phyloP scores from a whole-genome alignment of 2,888 invertebrate species.

The Magallana nippona region DNA sequence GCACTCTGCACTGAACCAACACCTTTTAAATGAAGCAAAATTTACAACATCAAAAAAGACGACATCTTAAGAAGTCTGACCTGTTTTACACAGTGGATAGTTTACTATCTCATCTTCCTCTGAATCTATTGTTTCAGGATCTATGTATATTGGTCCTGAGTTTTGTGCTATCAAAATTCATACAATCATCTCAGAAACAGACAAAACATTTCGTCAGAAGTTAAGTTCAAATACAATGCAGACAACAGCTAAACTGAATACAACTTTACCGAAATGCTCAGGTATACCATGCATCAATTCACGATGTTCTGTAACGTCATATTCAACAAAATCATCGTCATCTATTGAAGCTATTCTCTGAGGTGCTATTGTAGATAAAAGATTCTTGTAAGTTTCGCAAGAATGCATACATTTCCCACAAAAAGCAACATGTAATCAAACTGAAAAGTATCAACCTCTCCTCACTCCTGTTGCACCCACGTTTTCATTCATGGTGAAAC shows the following conservation, averaged over 20 bases:
- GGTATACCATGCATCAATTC: slow-evolving; percentile 69
- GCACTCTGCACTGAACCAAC: background rate
- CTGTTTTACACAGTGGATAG: slow-evolving; percentile 50
- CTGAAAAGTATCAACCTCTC: background rate
- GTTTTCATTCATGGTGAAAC: background rate
- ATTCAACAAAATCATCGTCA: slow-evolving; percentile 69
- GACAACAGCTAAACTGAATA: slow-evolving; percentile 18
- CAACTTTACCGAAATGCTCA: slow-evolving; percentile 64
- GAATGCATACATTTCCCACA: background rate
- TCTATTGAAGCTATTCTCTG: slow-evolving; percentile 66
- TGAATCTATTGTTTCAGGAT: slow-evolving; percentile 85
- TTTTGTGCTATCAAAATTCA: slow-evolving; percentile 60
- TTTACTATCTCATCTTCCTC: slow-evolving; percentile 72
- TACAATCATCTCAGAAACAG: background rate
- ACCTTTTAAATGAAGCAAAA: background rate
- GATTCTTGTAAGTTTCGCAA: background rate
- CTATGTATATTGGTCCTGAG: slow-evolving; percentile 80
- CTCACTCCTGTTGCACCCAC: background rate
- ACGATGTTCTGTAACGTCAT: slow-evolving; percentile 66
- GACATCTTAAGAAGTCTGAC: slow-evolving; percentile 9
- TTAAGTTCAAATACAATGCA: background rate
- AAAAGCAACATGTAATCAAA: background rate
- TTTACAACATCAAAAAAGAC: slow-evolving; percentile 11
- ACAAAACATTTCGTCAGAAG: background rate
- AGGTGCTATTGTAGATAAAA: slow-evolving; percentile 41